Evolutionary conservation across 2,888 invertebrate species (phyloP).

Genomic region (Elmis aenea): DNA sequence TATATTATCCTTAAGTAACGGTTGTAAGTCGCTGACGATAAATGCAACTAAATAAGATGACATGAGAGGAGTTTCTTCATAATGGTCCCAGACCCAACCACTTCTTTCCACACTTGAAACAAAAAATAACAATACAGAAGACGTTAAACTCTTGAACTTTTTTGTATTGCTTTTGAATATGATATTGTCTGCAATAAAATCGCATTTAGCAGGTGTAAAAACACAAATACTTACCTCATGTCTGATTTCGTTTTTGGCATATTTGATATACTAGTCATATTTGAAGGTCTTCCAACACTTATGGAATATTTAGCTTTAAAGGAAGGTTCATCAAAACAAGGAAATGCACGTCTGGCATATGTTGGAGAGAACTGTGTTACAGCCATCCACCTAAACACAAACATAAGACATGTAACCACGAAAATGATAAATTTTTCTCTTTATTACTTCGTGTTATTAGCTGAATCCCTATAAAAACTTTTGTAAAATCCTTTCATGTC

Average conservation of each 20-base stretch:
- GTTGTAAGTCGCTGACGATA: constrained; percentile 67
- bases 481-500: constrained; percentile 56
- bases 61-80: constrained; percentile 61
- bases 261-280: constrained; percentile 58
- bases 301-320: constrained; percentile 74
- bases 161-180: no score
- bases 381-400: constrained; percentile 61
- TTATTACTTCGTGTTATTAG: constrained; percentile 24
- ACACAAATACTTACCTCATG: constrained; percentile 28
- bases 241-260: constrained; percentile 54
- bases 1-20: constrained; percentile 40
- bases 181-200: no score
- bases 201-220: no score
- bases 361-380: constrained; percentile 78
- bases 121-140: no score
- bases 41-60: constrained; percentile 83
- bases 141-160: no score
- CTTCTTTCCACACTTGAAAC: constrained; percentile 29
- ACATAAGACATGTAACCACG: background rate
- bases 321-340: constrained; percentile 82
- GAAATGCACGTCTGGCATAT: constrained; percentile 76
- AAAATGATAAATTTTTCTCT: background rate
- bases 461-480: constrained; percentile 47
- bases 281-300: constrained; percentile 55
- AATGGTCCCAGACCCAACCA: constrained; percentile 45